Evolutionary conservation across 2,113 vertebrate genomes (phyloP).

Genomic region (Toxostoma redivivum): DNA sequence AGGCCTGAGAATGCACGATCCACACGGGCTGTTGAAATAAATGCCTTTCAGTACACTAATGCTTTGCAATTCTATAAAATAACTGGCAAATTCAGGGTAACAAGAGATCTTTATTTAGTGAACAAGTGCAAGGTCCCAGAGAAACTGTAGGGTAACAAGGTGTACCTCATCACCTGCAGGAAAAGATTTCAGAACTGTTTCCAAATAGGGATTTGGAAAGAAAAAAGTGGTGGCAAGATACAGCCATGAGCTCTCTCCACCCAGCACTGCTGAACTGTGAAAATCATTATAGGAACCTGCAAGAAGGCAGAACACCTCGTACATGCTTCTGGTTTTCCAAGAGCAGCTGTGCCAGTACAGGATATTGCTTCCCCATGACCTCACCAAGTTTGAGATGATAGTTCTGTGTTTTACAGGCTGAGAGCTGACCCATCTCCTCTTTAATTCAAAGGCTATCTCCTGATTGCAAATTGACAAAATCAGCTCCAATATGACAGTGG

Average conservation of each 20-base stretch:
- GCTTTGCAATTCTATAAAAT: neutral
- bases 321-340: neutral
- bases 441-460: neutral
- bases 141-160: neutral
- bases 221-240: neutral
- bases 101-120: neutral
- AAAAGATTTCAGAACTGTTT: neutral
- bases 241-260: neutral
- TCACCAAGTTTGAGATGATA: fast-evolving
- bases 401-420: neutral
- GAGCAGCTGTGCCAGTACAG: neutral
- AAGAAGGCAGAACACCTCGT: neutral
- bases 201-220: neutral
- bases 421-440: neutral
- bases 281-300: neutral
- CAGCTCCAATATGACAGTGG: fast-evolving
- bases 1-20: neutral
- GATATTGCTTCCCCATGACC: neutral
- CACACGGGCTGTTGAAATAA: neutral
- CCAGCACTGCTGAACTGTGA: neutral
- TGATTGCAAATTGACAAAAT: neutral
- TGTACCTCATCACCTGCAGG: neutral
- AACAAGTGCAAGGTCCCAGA: neutral
- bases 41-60: neutral
- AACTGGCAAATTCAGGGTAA: neutral